Conservation (phyloP, 2,113 vertebrate genomes). For the Hiodon alosoides region DNA sequence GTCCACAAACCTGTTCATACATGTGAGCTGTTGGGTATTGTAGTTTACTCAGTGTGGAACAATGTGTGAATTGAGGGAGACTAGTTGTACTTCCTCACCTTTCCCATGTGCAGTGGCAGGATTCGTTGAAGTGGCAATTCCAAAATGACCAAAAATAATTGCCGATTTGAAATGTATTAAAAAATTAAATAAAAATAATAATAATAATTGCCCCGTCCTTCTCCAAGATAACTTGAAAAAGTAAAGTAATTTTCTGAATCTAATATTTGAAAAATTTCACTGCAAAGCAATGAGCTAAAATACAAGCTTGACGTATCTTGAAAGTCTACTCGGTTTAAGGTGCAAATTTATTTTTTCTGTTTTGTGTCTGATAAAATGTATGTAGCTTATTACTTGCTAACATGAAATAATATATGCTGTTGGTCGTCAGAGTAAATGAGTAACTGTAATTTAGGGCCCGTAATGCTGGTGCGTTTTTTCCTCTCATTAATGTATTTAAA, state of each 20-base stretch:
- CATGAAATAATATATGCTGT: constrained; percentile 66
- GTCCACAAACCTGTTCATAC: background rate
- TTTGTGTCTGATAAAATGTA: constrained; percentile 30
- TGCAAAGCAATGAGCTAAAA: too few species aligned
- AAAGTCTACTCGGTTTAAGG: too few species aligned
- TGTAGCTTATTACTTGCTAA: constrained; percentile 64
- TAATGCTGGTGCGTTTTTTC: constrained; percentile 49
- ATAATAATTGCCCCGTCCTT: too few species aligned
- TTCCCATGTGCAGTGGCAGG: too few species aligned
- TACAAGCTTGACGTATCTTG: too few species aligned
- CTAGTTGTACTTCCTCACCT: too few species aligned
- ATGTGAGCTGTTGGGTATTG: background rate
- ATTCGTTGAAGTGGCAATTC: too few species aligned
- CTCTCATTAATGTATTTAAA: constrained; percentile 31
- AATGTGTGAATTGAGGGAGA: background rate
- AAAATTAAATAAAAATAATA: background rate
- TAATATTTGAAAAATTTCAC: too few species aligned
- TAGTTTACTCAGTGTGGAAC: background rate
- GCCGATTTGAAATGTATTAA: background rate
- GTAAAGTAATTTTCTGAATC: too few species aligned
- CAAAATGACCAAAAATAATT: too few species aligned
- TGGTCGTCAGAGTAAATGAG: constrained; percentile 59
- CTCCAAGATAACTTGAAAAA: too few species aligned
- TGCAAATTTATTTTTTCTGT: background rate
- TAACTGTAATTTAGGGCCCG: constrained; percentile 60